Base-by-base conservation (phyloP, 2,888 invertebrate species). In the Drosophila nigricruria region DNA sequence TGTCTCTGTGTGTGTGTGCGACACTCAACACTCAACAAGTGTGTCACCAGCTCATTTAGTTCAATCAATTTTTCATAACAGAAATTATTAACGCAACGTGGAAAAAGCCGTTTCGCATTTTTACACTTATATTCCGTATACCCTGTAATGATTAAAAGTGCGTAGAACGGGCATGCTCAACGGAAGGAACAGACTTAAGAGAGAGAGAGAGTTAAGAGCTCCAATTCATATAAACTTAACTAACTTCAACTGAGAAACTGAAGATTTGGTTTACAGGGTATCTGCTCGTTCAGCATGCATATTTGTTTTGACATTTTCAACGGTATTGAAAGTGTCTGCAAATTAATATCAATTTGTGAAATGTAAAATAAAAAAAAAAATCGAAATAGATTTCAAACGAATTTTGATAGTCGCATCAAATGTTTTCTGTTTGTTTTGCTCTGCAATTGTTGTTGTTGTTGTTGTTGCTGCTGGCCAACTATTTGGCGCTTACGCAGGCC, bases 1-100 rank as follows among this genome's bases (percentile, higher is more conserved):
- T 57, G 32, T 49, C 49, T 25, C 34, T 43, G 56, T 20, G 42
- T 42, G 42, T 43, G 49, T 67, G 66, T 54, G 47, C 36, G 52
- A 69, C 38, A 69, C 36, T 69, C 81, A 70, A 73, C 76, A 82
- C 74, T 80, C 82, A 85, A 79, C 88, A 90, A 90, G 88, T 90
- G 90, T 90, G 91, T 91, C 89, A 90, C 80, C 82, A 77, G 78
- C 89, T 89, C 89, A 90, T 90, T 90, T 86, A 90, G 90, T 73
- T 90, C 91, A 90, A 89, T 90, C 90, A 89, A 89, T 89, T 84
- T 81, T 81, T 81, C 87, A 86, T 88, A 88, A 79, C 84, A 81
- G 84, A 84, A 89, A 89, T 86, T 85, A 89, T 85, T 85, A 85
- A 85, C 88, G 79, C 88, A 89, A 82, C 73, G 70, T 77, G 68